A percentile compares a stretch with the other conserved stretches of the same genome.
Conservation (phyloP, 2,797 vertebrate genomes). For the Neosilurus mollespiculum region DNA sequence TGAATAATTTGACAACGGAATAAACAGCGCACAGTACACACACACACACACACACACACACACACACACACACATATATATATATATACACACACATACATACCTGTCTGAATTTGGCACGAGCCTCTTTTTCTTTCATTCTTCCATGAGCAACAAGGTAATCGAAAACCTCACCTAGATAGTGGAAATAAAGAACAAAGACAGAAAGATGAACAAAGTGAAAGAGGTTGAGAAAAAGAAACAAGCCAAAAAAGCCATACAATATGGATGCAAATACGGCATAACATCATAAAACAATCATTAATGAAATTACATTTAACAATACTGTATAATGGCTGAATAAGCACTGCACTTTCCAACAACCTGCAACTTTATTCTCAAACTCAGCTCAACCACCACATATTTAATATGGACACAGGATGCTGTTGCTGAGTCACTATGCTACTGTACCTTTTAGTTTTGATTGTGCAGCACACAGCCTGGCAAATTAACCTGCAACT, state of each 20-base stretch:
- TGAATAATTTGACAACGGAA: background rate
- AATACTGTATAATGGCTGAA: background rate
- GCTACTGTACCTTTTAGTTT: background rate
- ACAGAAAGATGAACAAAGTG: background rate
- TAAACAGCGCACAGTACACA: background rate
- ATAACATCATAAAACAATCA: background rate
- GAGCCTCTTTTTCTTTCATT: slow-evolving; percentile 99
- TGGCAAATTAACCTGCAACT: background rate
- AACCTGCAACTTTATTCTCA: background rate
- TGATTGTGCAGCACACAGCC: background rate
- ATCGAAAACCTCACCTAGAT: slow-evolving; percentile 94
- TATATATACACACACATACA: slow-evolving; percentile 32
- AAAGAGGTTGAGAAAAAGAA: background rate
- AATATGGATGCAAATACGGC: background rate
- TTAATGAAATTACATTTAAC: background rate
- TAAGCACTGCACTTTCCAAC: background rate
- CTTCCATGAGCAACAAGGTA: slow-evolving; percentile 98
- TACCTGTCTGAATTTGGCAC: slow-evolving; percentile 99
- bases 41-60: background rate
- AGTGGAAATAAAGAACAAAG: slow-evolving; percentile 6
- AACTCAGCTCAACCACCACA: background rate
- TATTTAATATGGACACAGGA: background rate
- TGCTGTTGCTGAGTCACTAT: background rate
- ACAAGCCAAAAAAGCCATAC: background rate
- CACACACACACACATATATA: too few species aligned